Evolutionary conservation across 2,888 invertebrate genomes (phyloP), one percentile per base, ranked within the genome.

Genomic region (Drosophila kuntzei): DNA sequence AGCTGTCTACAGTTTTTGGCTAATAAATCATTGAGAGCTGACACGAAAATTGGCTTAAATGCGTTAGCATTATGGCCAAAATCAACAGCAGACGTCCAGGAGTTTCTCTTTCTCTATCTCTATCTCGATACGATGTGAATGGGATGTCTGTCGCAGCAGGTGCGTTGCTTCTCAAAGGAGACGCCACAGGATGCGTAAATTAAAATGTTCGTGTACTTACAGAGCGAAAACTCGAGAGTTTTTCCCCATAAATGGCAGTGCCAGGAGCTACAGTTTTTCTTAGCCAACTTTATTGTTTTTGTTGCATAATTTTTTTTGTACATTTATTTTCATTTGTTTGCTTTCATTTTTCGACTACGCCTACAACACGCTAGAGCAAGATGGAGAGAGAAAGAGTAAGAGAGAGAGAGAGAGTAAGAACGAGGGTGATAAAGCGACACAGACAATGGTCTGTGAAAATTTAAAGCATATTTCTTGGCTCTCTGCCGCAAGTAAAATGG

Each of bases 1-100:
- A 80, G 77, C 43, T 50, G 70, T 72, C 87, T 64, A 46, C 79
- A 55, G 41, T 60, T 41, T 51, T 46, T 22, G 76, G 81, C 89
- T 84, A 84, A 84, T 84, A 84, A 84, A 84, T 84, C 89, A 84
- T 84, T 85, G 81, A 57, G 76, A 65, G 62, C 71, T 79, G 79
- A 83, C 77, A 76, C 79, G 87, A 70, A 87, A 83, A 80, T 87
- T 89, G 83, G 83, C 83, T 84, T 84, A 89, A 87, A 78, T 84
- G 87, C 86, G 87, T 84, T 87, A 67, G 59, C 72, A 70, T 76
- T 79, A 76, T 74, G 75, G 75, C 75, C 63, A 70, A 86, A 88
- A 88, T 88, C 88, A 88, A 83, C 80, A 86, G 84, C 73, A 73
- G 69, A 58, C 63, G 68, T 57, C 46, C 49, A 58, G 59, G 34